These are phyloP conservation scores for Drosophila kambysellisi DNA, from an alignment of 2,888 invertebrate species.

Conservation along the genomic window DNA sequence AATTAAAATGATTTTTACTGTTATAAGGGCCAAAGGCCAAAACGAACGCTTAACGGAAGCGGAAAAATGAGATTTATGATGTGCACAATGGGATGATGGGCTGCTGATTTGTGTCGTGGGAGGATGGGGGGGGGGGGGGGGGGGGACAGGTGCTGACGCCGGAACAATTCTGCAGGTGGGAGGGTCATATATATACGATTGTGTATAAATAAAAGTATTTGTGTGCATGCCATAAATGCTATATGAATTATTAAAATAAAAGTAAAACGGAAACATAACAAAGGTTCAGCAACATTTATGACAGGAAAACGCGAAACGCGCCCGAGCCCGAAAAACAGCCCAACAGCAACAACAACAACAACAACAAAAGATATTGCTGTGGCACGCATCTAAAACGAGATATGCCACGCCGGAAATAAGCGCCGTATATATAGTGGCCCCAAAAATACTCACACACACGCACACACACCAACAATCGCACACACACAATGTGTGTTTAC, in stretches of 20 bases:
- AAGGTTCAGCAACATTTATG: constrained; percentile 79
- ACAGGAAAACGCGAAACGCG: constrained; percentile 78
- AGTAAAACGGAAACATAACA: constrained; percentile 80
- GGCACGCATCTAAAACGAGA: constrained; percentile 81
- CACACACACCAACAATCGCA: constrained; percentile 14
- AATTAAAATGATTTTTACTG: constrained; percentile 52
- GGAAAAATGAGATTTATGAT: constrained; percentile 81
- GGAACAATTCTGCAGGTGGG: constrained; percentile 28
- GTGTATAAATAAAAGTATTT: constrained; percentile 70
- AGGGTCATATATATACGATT: constrained; percentile 24
- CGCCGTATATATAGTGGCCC: constrained; percentile 58
- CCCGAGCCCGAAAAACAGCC: constrained; percentile 49
- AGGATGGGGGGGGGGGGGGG: not conserved
- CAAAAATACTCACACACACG: constrained; percentile 37
- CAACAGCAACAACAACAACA: constrained; percentile 20
- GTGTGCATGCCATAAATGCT: constrained; percentile 74
- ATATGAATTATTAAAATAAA: constrained; percentile 80
- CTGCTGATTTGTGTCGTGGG: not conserved
- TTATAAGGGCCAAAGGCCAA: constrained; percentile 33
- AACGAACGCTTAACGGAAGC: constrained; percentile 67
- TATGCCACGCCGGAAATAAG: constrained; percentile 79
- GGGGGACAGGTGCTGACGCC: constrained; percentile 42
- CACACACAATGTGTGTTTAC: constrained; percentile 53
- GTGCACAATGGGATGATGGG: constrained; percentile 54
- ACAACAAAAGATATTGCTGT: constrained; percentile 67